These are phyloP conservation scores for Spongilla lacustris DNA, from an alignment of 37 sponge, comb jelly and placozoan species.

Conservation along the genomic window DNA sequence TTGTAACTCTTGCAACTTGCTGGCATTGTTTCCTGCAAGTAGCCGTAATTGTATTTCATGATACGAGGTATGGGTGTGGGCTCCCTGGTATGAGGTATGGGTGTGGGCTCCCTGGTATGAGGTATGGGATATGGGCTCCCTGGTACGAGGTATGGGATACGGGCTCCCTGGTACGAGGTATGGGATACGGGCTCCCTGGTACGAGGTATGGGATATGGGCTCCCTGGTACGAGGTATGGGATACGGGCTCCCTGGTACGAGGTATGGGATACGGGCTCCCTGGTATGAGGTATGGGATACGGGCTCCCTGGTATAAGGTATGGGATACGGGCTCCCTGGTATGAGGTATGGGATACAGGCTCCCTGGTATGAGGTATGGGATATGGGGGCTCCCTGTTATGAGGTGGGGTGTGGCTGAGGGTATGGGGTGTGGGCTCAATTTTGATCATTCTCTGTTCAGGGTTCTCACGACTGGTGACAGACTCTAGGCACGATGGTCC, in stretches of 20 bases:
- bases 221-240: constrained; percentile 85
- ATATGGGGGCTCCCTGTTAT: neutral
- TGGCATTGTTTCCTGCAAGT: too few species aligned
- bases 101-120: neutral
- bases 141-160: neutral
- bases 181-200: neutral
- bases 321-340: neutral
- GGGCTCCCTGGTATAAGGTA: neutral
- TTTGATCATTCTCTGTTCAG: too few species aligned
- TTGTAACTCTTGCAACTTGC: too few species aligned
- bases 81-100: neutral
- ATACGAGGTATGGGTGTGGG: neutral
- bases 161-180: neutral
- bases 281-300: neutral
- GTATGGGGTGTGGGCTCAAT: neutral
- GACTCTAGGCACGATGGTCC: constrained; percentile 77
- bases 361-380: constrained; percentile 1
- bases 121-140: neutral
- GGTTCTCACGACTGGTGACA: constrained; percentile 72
- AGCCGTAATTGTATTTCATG: too few species aligned
- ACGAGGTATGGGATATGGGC: neutral
- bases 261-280: neutral
- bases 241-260: neutral
- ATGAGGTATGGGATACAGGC: neutral
- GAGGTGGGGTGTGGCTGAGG: neutral